phyloP scores from a whole-genome alignment of 1,140 invertebrate species.

The Delia radicum region DNA sequence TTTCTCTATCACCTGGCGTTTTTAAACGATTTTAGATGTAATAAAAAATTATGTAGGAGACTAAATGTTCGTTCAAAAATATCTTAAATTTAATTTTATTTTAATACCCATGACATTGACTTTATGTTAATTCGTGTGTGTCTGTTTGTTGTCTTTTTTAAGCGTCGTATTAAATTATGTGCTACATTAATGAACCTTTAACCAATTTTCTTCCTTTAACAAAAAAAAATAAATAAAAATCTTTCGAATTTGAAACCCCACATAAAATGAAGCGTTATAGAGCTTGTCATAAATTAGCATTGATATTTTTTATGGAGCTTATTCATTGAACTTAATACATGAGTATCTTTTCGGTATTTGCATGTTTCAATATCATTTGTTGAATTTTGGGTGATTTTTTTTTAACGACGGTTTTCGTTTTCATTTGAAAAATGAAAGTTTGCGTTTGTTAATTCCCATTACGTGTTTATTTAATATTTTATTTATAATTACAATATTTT shows the following conservation, averaged over 20 bases:
- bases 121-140: not conserved
- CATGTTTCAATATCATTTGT: not conserved
- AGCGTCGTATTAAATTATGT: constrained; percentile 20
- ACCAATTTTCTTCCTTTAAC: constrained; percentile 15
- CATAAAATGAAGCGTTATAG: not conserved
- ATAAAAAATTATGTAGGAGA: no score
- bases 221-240: not conserved
- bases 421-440: constrained; percentile 5
- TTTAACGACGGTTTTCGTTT: not conserved
- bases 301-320: no score
- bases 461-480: not conserved
- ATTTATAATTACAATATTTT: not conserved
- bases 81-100: no score
- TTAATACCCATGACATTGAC: constrained; percentile 18
- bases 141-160: not conserved
- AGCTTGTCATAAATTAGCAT: constrained; percentile 20
- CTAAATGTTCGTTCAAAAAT: no score
- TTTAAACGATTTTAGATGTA: no score
- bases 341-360: not conserved
- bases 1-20: no score
- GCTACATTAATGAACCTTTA: constrained; percentile 12
- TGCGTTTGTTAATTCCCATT: not conserved
- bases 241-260: not conserved
- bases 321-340: not conserved
- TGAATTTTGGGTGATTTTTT: not conserved